These are phyloP conservation scores for Tromatobia lineatoria DNA, from an alignment of 2,888 invertebrate species.

Conservation along the genomic window DNA sequence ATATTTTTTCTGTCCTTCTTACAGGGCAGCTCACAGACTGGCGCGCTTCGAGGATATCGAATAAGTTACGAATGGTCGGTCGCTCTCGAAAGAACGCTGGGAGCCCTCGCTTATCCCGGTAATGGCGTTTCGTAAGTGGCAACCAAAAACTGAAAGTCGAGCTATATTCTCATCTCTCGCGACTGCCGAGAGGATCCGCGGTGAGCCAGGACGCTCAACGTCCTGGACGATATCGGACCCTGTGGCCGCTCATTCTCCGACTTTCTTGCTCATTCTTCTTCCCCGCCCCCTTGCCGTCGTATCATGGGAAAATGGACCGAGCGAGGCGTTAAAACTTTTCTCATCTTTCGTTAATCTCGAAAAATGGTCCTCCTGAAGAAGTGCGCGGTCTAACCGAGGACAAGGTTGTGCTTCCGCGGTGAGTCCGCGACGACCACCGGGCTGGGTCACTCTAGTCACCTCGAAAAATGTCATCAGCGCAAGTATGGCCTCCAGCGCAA, in stretches of 20 bases:
- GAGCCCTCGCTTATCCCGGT: slow-evolving; percentile 66
- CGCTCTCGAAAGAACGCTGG: slow-evolving; percentile 50
- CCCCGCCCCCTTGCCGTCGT: slow-evolving; percentile 56
- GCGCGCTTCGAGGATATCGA: slow-evolving; percentile 63
- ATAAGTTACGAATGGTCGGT: slow-evolving; percentile 68
- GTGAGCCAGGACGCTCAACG: slow-evolving; percentile 69
- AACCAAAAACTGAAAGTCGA: slow-evolving; percentile 64
- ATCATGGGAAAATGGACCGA: slow-evolving; percentile 70
- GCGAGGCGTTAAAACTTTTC: slow-evolving; percentile 84
- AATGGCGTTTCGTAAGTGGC: slow-evolving; percentile 70
- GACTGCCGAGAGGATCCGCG: slow-evolving; percentile 49
- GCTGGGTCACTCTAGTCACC: background rate
- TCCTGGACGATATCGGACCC: slow-evolving; percentile 71
- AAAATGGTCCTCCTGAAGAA: slow-evolving; percentile 76
- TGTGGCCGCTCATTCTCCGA: slow-evolving; percentile 61
- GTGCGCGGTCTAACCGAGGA: slow-evolving; percentile 14
- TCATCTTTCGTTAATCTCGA: slow-evolving; percentile 84
- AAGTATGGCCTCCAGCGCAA: slow-evolving; percentile 5
- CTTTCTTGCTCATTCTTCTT: slow-evolving; percentile 51
- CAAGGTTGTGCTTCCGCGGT: slow-evolving; percentile 38
- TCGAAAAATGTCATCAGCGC: slow-evolving; percentile 29
- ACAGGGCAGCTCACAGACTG: slow-evolving; percentile 16
- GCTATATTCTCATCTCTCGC: slow-evolving; percentile 59
- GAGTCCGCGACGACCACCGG: slow-evolving; percentile 14
- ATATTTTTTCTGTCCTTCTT: slow-evolving; percentile 11